phyloP scores from a whole-genome alignment of 2,797 vertebrate species.

The Pelobates cultripes region DNA sequence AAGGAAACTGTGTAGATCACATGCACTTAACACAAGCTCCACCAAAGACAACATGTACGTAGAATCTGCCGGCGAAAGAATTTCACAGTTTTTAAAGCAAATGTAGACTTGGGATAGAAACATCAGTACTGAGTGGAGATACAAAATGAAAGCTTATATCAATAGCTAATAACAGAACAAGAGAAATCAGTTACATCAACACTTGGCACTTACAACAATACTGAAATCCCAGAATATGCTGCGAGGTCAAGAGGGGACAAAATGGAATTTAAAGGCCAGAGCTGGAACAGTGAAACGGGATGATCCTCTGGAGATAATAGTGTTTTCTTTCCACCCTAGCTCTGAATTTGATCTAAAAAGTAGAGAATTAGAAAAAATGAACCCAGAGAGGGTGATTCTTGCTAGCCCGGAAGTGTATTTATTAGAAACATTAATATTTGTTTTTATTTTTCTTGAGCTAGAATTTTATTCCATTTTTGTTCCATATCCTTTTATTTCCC shows the following conservation, averaged over 20 bases:
- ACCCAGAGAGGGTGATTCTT: neutral
- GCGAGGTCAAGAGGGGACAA: constrained; percentile 36
- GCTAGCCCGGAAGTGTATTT: constrained; percentile 7
- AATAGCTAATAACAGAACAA: constrained; percentile 24
- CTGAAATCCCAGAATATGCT: constrained; percentile 24
- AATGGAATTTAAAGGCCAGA: constrained; percentile 30
- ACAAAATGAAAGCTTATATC: constrained; percentile 26
- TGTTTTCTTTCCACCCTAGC: constrained; percentile 18
- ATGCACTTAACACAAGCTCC: neutral
- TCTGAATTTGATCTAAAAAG: constrained; percentile 21
- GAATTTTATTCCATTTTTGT: neutral
- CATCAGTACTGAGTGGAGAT: neutral
- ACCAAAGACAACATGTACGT: neutral
- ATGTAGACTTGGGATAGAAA: neutral
- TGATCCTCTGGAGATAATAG: constrained; percentile 40
- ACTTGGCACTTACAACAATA: constrained; percentile 29
- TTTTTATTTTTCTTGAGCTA: neutral
- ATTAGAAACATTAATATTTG: neutral
- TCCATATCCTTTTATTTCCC: constrained; percentile 9
- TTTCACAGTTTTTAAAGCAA: neutral
- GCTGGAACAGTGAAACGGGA: constrained; percentile 25
- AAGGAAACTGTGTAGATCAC: neutral
- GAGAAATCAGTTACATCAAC: constrained; percentile 40
- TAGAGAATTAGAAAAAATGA: constrained; percentile 17
- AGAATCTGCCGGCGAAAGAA: neutral